These are phyloP conservation scores for Mugil cephalus DNA, from an alignment of 2,113 vertebrate genomes.

Conservation along the genomic window DNA sequence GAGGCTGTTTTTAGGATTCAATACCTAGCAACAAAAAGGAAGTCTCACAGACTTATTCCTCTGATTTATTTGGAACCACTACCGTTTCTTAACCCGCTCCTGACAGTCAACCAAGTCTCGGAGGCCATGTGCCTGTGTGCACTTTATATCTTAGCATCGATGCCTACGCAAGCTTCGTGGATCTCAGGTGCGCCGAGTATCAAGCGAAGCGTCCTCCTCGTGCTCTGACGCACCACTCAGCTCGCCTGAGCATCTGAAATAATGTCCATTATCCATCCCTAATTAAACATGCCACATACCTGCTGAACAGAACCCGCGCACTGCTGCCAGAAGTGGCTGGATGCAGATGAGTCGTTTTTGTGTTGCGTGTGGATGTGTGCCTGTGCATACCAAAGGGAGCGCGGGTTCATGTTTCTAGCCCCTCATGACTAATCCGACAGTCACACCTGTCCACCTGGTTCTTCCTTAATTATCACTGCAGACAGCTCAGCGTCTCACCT, in stretches of 20 bases:
- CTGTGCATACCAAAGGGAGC: background rate
- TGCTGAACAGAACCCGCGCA: conserved; percentile 34
- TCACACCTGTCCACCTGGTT: conserved; percentile 59
- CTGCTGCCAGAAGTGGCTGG: conserved; percentile 40
- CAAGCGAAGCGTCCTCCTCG: background rate
- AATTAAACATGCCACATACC: conserved; percentile 67
- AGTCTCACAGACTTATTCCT: background rate
- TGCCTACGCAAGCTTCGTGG: background rate
- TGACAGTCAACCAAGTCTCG: background rate
- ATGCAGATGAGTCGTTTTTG: conserved; percentile 29
- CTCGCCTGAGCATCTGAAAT: conserved; percentile 25
- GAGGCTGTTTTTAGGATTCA: background rate
- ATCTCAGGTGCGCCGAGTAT: background rate
- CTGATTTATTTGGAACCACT: background rate
- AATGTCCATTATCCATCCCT: conserved; percentile 54
- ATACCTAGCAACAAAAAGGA: background rate
- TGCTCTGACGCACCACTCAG: conserved; percentile 18
- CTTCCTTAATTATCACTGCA: conserved; percentile 57
- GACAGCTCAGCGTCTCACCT: conserved; percentile 48
- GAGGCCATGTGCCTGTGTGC: background rate
- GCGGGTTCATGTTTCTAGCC: background rate
- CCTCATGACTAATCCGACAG: conserved; percentile 55
- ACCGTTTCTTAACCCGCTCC: background rate
- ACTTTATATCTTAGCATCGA: background rate
- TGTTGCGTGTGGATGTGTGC: background rate